Conservation (phyloP, 1,140 invertebrate genomes). For the Dryas iulia region DNA sequence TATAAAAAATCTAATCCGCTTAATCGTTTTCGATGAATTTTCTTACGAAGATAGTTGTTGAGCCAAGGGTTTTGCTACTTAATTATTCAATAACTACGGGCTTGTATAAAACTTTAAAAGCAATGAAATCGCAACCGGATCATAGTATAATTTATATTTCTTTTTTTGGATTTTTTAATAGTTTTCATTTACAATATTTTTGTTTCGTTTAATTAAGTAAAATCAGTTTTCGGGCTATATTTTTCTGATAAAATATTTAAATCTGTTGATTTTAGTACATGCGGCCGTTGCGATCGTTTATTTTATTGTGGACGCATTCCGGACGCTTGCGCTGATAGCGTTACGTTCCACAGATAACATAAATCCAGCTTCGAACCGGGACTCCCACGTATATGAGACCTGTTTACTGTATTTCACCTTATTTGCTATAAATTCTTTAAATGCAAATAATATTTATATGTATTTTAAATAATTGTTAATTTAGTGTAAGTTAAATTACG, state of each 20-base stretch:
- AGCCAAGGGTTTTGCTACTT: no score
- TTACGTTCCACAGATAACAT: conserved; percentile 43
- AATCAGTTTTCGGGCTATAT: not conserved
- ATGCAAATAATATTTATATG: conserved; percentile 6
- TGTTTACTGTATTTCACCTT: conserved; percentile 12
- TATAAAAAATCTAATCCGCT: no score
- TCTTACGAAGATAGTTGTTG: no score
- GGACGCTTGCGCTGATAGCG: conserved; percentile 36
- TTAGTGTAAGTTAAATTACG: no score
- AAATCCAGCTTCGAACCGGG: conserved; percentile 41
- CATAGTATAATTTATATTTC: no score
- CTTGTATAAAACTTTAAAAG: no score
- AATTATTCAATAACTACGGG: no score
- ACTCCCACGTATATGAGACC: conserved; percentile 38
- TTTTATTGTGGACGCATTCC: conserved; percentile 41
- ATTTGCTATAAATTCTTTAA: conserved; percentile 20
- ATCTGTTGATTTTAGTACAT: not conserved
- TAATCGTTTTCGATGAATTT: no score
- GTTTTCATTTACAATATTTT: no score
- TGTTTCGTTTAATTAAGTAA: no score
- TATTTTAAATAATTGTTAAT: not conserved
- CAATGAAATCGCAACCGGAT: not conserved
- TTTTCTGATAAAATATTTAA: not conserved
- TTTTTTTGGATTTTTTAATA: no score
- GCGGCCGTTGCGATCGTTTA: conserved; percentile 25